phyloP scores from a whole-genome alignment of 2,797 vertebrate genomes.

The Coregonus sp. region DNA sequence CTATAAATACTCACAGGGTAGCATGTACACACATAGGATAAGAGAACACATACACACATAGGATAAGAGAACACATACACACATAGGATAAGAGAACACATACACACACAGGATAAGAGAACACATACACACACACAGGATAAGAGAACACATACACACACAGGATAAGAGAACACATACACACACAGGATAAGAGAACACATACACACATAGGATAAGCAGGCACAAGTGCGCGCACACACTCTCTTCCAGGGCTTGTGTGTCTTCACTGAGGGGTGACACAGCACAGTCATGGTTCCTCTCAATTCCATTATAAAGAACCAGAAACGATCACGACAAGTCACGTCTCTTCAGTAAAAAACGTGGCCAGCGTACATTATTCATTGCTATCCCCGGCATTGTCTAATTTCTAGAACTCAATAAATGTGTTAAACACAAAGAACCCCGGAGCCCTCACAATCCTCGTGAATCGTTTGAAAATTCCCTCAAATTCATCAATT shows the following conservation, averaged over 20 bases:
- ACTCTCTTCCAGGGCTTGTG: background rate
- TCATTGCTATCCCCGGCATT: slow-evolving; percentile 42
- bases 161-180: slow-evolving; percentile 9
- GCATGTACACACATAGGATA: no score
- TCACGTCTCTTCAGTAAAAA: slow-evolving; percentile 38
- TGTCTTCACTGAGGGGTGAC: background rate
- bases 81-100: no score
- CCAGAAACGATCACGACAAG: slow-evolving; percentile 21
- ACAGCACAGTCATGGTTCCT: slow-evolving; percentile 15
- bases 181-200: slow-evolving; percentile 8
- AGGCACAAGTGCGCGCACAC: background rate
- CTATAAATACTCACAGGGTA: no score
- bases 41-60: no score
- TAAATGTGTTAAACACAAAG: slow-evolving; percentile 61
- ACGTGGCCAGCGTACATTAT: slow-evolving; percentile 32
- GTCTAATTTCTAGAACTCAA: slow-evolving; percentile 55
- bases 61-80: no score
- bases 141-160: background rate
- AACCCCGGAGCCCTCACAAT: slow-evolving; percentile 52
- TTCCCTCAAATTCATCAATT: slow-evolving; percentile 72
- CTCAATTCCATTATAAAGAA: slow-evolving; percentile 16
- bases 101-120: no score
- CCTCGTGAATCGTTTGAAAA: slow-evolving; percentile 59
- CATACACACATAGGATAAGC: slow-evolving; percentile 8
- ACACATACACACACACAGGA: no score